These are phyloP conservation scores for Prionchulus punctatus DNA, from an alignment of 2,888 invertebrate species.

Conservation along the genomic window DNA sequence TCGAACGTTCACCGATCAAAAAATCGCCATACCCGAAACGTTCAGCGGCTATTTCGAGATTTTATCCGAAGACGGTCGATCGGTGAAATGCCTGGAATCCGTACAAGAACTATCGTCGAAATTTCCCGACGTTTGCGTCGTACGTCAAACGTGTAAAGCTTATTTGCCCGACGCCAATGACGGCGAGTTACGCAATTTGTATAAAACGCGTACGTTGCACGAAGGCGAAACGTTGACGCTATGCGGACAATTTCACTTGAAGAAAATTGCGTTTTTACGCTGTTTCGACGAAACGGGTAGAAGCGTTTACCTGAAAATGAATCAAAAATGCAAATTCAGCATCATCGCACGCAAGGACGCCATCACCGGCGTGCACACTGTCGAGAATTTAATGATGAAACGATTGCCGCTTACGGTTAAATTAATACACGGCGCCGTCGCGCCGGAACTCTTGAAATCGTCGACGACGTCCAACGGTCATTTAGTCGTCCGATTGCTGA, in stretches of 20 bases:
- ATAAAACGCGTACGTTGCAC: slow-evolving; percentile 14
- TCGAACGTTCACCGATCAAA: slow-evolving; percentile 54
- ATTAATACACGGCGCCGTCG: slow-evolving; percentile 49
- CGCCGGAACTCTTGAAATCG: not conserved
- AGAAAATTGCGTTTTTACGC: slow-evolving; percentile 47
- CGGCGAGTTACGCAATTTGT: slow-evolving; percentile 20
- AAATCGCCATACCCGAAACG: slow-evolving; percentile 71
- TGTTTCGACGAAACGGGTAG: slow-evolving; percentile 72
- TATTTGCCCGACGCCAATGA: slow-evolving; percentile 25
- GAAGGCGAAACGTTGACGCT: slow-evolving; percentile 32
- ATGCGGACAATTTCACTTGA: slow-evolving; percentile 22
- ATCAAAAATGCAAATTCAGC: slow-evolving; percentile 70
- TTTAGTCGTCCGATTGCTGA: not conserved
- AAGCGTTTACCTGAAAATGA: slow-evolving; percentile 60
- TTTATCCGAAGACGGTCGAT: slow-evolving; percentile 77
- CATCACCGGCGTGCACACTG: slow-evolving; percentile 82
- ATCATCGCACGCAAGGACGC: slow-evolving; percentile 69
- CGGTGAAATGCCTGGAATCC: slow-evolving; percentile 71
- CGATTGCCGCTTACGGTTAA: slow-evolving; percentile 78
- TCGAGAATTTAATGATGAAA: slow-evolving; percentile 63
- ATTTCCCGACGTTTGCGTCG: slow-evolving; percentile 46
- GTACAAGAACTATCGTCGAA: slow-evolving; percentile 56
- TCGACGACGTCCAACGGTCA: not conserved
- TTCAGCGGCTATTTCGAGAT: slow-evolving; percentile 74
- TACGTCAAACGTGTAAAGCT: slow-evolving; percentile 44